A percentile compares a stretch with the other conserved stretches of the same genome.
These are phyloP conservation scores for Coreoperca whiteheadi DNA, from an alignment of 2,113 vertebrate genomes.

Conservation along the genomic window DNA sequence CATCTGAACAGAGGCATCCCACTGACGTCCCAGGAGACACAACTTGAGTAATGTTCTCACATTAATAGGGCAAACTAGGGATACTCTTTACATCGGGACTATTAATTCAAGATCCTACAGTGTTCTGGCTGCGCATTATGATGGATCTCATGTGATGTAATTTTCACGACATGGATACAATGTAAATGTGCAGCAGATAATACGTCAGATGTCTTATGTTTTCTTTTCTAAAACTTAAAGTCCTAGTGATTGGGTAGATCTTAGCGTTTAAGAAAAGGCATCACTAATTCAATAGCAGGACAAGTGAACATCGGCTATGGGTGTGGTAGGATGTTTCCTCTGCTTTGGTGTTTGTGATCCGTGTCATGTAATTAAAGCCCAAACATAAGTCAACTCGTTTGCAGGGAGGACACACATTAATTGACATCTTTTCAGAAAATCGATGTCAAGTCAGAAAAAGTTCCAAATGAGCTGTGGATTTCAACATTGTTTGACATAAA, in stretches of 20 bases:
- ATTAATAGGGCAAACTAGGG: slow-evolving; percentile 67
- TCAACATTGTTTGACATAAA: slow-evolving; percentile 73
- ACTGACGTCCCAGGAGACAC: slow-evolving; percentile 63
- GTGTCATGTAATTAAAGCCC: slow-evolving; percentile 79
- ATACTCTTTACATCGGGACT: slow-evolving; percentile 28
- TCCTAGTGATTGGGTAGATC: neutral
- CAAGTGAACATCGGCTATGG: slow-evolving; percentile 48
- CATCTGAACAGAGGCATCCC: slow-evolving; percentile 56
- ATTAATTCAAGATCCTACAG: slow-evolving; percentile 39
- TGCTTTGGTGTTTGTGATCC: slow-evolving; percentile 74
- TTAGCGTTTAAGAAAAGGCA: neutral
- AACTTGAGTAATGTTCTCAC: slow-evolving; percentile 70
- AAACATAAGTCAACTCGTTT: slow-evolving; percentile 69
- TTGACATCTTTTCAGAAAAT: slow-evolving; percentile 57
- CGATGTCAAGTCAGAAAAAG: slow-evolving; percentile 48
- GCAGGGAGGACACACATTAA: slow-evolving; percentile 55
- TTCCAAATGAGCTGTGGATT: slow-evolving; percentile 70
- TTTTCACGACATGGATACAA: neutral
- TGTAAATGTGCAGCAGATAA: neutral
- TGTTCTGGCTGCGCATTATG: slow-evolving; percentile 10
- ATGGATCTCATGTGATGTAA: slow-evolving; percentile 13
- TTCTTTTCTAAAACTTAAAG: neutral
- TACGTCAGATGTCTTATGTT: neutral
- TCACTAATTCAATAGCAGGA: slow-evolving; percentile 20
- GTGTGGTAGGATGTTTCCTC: slow-evolving; percentile 57